Conservation (phyloP, 1,140 invertebrate genomes). For the Coboldia fuscipes region DNA sequence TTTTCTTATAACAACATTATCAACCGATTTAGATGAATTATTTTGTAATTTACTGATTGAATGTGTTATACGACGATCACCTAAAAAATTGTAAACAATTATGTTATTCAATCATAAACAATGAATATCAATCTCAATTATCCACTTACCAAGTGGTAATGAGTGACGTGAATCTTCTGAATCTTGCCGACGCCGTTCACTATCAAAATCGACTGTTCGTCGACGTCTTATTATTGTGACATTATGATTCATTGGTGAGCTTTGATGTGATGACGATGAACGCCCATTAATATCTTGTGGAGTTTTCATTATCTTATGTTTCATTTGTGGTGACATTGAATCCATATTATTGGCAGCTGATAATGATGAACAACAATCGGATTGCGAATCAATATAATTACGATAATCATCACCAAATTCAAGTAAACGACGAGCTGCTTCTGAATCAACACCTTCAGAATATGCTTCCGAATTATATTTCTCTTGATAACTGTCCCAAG, state of each 20-base stretch:
- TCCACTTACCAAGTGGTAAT: not conserved
- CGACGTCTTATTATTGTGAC: conserved; percentile 11
- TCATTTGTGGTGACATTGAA: conserved; percentile 25
- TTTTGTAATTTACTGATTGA: too few species aligned
- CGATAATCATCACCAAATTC: conserved; percentile 84
- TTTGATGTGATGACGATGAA: not conserved
- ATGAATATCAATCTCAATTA: too few species aligned
- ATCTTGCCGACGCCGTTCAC: conserved; percentile 11
- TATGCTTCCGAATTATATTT: conserved; percentile 81
- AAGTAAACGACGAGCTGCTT: conserved; percentile 53
- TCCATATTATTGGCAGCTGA: conserved; percentile 38
- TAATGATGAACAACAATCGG: conserved; percentile 56
- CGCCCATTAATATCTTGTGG: not conserved
- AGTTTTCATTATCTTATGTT: conserved; percentile 8
- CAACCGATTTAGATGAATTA: too few species aligned
- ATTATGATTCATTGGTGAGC: conserved; percentile 7
- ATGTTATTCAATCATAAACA: too few species aligned
- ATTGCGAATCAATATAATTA: conserved; percentile 62
- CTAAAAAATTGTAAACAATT: too few species aligned
- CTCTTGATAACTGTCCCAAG: conserved; percentile 72
- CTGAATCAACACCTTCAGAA: conserved; percentile 72
- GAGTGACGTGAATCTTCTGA: not conserved
- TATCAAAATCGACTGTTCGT: conserved; percentile 17
- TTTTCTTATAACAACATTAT: too few species aligned
- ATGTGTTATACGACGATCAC: too few species aligned